These are phyloP conservation scores for Drosophila santomea DNA, from an alignment of 1,140 invertebrate genomes.

Conservation along the genomic window DNA sequence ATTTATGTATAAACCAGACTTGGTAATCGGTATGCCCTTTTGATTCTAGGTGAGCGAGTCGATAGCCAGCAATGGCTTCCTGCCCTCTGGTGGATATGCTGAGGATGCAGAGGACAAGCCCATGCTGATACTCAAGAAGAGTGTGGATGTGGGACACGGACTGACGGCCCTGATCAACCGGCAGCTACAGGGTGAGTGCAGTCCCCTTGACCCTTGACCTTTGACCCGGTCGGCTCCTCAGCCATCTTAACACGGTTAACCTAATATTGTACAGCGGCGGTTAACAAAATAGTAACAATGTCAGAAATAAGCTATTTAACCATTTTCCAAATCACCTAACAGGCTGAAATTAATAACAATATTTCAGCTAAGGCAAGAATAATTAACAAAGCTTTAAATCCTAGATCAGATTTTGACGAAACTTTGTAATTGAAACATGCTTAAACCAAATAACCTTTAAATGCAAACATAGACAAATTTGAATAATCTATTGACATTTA, in stretches of 20 bases:
- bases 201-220: neutral
- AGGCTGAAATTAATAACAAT: no score
- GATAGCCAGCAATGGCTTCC: constrained; percentile 90
- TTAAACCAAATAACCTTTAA: no score
- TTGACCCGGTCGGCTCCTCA: neutral
- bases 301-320: neutral
- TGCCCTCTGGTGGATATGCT: constrained; percentile 88
- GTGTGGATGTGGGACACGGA: constrained; percentile 89
- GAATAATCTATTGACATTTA: no score
- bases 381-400: no score
- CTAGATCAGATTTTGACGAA: no score
- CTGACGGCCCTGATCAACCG: constrained; percentile 91
- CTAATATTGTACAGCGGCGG: constrained; percentile 13
- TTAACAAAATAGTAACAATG: neutral
- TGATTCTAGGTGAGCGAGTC: constrained; percentile 90
- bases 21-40: neutral
- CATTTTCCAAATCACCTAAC: no score
- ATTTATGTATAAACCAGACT: no score
- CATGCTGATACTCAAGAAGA: constrained; percentile 91
- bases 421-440: no score
- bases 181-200: constrained; percentile 89
- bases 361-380: no score
- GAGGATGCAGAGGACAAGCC: constrained; percentile 91
- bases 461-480: no score
- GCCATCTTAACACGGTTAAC: neutral